Conservation (phyloP, 2,797 vertebrate genomes). For the Orestias chungarensis region DNA sequence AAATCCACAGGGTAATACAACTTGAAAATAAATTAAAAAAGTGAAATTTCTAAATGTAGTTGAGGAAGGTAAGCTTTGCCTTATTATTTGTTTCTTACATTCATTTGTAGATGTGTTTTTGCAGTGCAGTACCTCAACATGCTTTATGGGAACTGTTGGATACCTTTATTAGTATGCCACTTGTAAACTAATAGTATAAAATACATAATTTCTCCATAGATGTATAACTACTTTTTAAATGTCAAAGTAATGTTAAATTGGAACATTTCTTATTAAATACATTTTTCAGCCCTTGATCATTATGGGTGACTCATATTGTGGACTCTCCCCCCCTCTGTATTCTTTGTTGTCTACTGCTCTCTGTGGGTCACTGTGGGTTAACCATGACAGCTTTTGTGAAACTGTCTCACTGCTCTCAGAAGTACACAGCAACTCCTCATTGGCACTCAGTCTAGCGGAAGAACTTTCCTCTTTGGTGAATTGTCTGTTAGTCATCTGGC, state of each 20-base stretch:
- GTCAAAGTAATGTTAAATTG: constrained; percentile 9
- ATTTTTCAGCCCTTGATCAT: constrained; percentile 51
- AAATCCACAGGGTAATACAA: constrained; percentile 9
- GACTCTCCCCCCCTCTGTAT: constrained; percentile 55
- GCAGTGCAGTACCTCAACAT: constrained; percentile 57
- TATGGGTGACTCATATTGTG: constrained; percentile 26
- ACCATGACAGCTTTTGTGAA: constrained; percentile 78
- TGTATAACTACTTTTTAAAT: neutral
- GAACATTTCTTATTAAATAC: constrained; percentile 41
- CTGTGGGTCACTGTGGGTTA: constrained; percentile 72
- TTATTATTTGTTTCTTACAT: constrained; percentile 42
- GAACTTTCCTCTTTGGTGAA: constrained; percentile 70
- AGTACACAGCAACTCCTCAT: constrained; percentile 76
- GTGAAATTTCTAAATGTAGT: constrained; percentile 16
- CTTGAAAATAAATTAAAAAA: too few relatives aligned
- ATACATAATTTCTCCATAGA: constrained; percentile 6
- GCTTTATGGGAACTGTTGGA: constrained; percentile 59
- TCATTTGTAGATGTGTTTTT: constrained; percentile 25
- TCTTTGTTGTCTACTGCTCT: constrained; percentile 47
- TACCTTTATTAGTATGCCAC: constrained; percentile 47
- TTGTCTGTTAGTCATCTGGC: constrained; percentile 68
- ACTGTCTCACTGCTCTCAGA: constrained; percentile 75
- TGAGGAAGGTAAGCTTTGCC: constrained; percentile 14
- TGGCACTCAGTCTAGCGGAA: constrained; percentile 77
- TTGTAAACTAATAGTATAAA: constrained; percentile 46